Conservation (phyloP, 2,888 invertebrate genomes). For the Drosophila peninsularis region DNA sequence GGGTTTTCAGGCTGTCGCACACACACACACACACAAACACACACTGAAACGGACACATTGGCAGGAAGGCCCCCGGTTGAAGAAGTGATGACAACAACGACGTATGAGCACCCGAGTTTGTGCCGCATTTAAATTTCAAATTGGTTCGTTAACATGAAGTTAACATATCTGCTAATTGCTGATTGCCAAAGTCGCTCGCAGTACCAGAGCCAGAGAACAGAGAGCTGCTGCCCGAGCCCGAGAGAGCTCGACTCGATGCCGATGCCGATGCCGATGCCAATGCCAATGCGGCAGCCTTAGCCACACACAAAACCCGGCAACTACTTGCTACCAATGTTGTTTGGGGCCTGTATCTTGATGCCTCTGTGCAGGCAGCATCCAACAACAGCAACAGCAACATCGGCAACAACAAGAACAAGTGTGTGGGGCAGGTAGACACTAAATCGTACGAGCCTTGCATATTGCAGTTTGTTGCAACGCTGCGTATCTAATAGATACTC, state of each 20-base stretch:
- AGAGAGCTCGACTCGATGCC: slow-evolving; percentile 19
- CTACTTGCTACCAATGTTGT: slow-evolving; percentile 78
- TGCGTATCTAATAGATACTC: slow-evolving; percentile 79
- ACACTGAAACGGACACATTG: slow-evolving; percentile 37
- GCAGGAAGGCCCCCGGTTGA: slow-evolving; percentile 67
- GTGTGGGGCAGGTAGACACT: slow-evolving; percentile 61
- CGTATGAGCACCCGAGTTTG: slow-evolving; percentile 77
- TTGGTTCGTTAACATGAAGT: slow-evolving; percentile 81
- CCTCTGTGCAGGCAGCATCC: slow-evolving; percentile 76
- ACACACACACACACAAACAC: slow-evolving; percentile 25
- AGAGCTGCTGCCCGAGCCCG: slow-evolving; percentile 10
- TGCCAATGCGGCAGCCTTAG: slow-evolving; percentile 28
- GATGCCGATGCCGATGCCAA: slow-evolving; percentile 14
- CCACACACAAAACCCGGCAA: slow-evolving; percentile 59
- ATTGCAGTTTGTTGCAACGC: slow-evolving; percentile 72
- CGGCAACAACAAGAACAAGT: slow-evolving; percentile 56
- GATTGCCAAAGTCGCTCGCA: slow-evolving; percentile 78
- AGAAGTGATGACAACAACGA: slow-evolving; percentile 78
- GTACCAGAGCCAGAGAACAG: slow-evolving; percentile 26
- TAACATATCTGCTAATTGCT: slow-evolving; percentile 81
- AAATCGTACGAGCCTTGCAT: slow-evolving; percentile 55
- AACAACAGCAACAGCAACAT: slow-evolving; percentile 39
- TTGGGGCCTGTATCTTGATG: slow-evolving; percentile 72
- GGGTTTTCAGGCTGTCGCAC: slow-evolving; percentile 43
- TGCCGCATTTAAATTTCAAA: slow-evolving; percentile 80